Base-by-base conservation (phyloP, 2,888 invertebrate species). In the Odontomyia ornata region DNA sequence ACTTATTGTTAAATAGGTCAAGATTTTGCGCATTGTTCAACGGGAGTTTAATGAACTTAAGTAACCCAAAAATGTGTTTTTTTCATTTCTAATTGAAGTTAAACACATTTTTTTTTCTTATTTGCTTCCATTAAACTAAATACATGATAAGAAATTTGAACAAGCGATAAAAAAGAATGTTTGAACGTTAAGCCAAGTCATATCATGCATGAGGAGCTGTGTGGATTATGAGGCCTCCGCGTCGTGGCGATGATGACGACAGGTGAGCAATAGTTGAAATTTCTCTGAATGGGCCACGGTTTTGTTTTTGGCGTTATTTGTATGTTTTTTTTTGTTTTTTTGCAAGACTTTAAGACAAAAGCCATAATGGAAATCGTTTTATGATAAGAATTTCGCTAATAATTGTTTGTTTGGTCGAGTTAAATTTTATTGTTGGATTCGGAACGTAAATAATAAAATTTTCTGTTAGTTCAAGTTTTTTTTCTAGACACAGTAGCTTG, bases 21-120 rank as follows among this genome's bases (percentile, higher is more conserved):
- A 73, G 73, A 73, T 73, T 69, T 73, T 73, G 73, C 73, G 73
- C 60, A 73, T 73, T 73, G 73, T 73, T 73, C 18, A 36, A 21
- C 15, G 56, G 15, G 28, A 21, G 72, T 72, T 52, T 30, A 72
- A 72, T 36, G 73, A 73, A 57, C 73, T 21, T 11, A 60, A 73
- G 21, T 60, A 73, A 72, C 56, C 56, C 72, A 72, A 72, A 72
- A 56, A 73, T 11, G 18, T 28, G 15, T 36, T 36, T 36, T n/a
- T 36, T 36, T 36, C 36, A 5, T 36, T 36, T 36, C 36, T 18
- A 57, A 57, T 60, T 18, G 57, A 57, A 57, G 57, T 57, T 57
- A 73, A 73, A 73, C 56, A 57, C n/a, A 60, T 71, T 47, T 11
- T 72, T 52, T n/a, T 69, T 56, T 52, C 18, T 52, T 30, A 60